Conservation (phyloP, 2,797 vertebrate genomes). For the Esox lucius region DNA sequence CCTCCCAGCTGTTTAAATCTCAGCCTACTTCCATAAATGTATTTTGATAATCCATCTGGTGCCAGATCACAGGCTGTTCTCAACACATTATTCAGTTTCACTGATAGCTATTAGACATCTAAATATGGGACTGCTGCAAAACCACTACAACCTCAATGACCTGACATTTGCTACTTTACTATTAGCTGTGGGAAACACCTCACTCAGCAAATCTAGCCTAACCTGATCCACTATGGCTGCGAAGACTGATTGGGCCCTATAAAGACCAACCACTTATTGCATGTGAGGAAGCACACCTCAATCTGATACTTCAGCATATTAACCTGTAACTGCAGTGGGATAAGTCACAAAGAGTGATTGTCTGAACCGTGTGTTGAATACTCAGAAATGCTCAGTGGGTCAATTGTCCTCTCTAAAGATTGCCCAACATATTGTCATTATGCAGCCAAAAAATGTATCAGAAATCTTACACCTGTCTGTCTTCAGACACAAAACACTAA, state of each 20-base stretch:
- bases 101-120: slow-evolving; percentile 31
- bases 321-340: too few species aligned
- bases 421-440: too few species aligned
- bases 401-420: too few species aligned
- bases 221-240: slow-evolving; percentile 5
- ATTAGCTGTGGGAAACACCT: slow-evolving; percentile 9
- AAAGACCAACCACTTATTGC: background rate
- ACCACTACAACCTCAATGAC: slow-evolving; percentile 32
- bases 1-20: slow-evolving; percentile 19
- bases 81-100: slow-evolving; percentile 55
- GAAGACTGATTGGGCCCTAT: background rate
- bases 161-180: slow-evolving; percentile 19
- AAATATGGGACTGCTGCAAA: slow-evolving; percentile 39
- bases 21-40: slow-evolving; percentile 17
- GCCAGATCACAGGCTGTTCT: slow-evolving; percentile 50
- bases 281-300: background rate
- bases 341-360: too few species aligned
- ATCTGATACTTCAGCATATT: background rate
- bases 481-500: too few species aligned
- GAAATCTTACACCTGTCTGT: too few species aligned
- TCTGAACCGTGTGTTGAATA: too few species aligned
- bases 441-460: too few species aligned
- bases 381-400: too few species aligned
- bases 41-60: slow-evolving; percentile 32
- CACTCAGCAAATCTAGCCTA: slow-evolving; percentile 20